Conservation (phyloP, 2,113 vertebrate genomes). For the Salvator merianae region DNA sequence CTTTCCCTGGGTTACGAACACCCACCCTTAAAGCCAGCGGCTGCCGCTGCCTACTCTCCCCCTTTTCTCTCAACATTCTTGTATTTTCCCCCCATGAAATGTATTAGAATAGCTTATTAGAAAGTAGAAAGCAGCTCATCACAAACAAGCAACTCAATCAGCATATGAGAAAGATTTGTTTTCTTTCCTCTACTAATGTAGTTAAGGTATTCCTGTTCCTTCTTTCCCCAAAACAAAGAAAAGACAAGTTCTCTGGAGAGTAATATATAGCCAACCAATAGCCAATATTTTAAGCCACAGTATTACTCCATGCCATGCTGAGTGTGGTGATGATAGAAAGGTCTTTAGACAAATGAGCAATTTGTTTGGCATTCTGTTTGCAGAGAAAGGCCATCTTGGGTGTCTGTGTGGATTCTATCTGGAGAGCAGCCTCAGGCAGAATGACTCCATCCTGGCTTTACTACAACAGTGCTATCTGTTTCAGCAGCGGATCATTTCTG, state of each 20-base stretch:
- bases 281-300: constrained; percentile 30
- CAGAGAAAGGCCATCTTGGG: constrained; percentile 22
- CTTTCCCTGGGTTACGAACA: too few species aligned
- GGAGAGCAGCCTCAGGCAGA: constrained; percentile 37
- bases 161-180: fast-evolving
- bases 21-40: too few species aligned
- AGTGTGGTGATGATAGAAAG: constrained; percentile 13
- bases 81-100: background rate
- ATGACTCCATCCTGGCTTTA: constrained; percentile 25
- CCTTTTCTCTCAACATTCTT: too few species aligned
- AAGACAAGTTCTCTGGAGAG: background rate
- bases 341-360: constrained; percentile 40
- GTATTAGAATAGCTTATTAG: background rate
- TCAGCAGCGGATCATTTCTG: constrained; percentile 32
- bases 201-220: background rate
- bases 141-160: too few species aligned
- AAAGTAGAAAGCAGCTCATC: background rate
- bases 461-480: constrained; percentile 28
- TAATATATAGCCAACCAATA: background rate
- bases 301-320: background rate
- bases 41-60: too few species aligned
- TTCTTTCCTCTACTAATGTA: background rate
- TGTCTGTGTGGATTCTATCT: constrained; percentile 23
- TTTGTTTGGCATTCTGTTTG: constrained; percentile 18
- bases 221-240: background rate